These are phyloP conservation scores for Cryptotis parvus DNA, from an alignment of 2,113 vertebrate genomes.

Conservation along the genomic window DNA sequence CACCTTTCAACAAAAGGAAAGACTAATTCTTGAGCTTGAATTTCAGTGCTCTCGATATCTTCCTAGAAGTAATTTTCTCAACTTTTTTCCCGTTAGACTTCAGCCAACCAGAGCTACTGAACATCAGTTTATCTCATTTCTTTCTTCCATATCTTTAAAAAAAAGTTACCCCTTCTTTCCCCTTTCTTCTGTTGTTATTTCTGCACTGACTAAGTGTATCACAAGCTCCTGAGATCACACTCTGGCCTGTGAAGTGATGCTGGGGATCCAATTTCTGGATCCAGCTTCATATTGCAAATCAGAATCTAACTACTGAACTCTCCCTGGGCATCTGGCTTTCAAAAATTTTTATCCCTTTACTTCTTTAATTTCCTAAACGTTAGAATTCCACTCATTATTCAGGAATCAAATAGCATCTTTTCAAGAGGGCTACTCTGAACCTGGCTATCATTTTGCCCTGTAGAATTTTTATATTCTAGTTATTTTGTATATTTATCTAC, in stretches of 20 bases:
- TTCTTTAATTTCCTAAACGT: not conserved
- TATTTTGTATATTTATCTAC: constrained; percentile 23
- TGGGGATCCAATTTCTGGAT: too few relatives aligned
- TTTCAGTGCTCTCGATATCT: not conserved
- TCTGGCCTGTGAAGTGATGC: too few relatives aligned
- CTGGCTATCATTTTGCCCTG: constrained; percentile 24
- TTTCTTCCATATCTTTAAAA: not conserved
- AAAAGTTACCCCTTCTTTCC: too few relatives aligned
- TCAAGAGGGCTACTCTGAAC: not conserved
- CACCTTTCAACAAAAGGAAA: not conserved
- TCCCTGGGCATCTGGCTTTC: too few relatives aligned
- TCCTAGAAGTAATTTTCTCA: not conserved
- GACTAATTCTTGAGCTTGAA: not conserved
- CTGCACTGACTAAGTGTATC: too few relatives aligned
- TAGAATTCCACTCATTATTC: constrained; percentile 34
- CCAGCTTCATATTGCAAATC: too few relatives aligned
- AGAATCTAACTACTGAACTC: too few relatives aligned
- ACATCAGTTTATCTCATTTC: not conserved
- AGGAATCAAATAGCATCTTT: constrained; percentile 48
- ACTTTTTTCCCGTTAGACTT: not conserved
- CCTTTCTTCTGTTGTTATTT: too few relatives aligned
- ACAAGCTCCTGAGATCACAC: too few relatives aligned
- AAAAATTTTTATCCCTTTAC: not conserved
- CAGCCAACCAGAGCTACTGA: not conserved
- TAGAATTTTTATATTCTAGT: not conserved